Percentiles rank a stretch among this genome's conserved stretches.
Conservation (phyloP, 2,113 vertebrate species). For the Melozone crissalis region DNA sequence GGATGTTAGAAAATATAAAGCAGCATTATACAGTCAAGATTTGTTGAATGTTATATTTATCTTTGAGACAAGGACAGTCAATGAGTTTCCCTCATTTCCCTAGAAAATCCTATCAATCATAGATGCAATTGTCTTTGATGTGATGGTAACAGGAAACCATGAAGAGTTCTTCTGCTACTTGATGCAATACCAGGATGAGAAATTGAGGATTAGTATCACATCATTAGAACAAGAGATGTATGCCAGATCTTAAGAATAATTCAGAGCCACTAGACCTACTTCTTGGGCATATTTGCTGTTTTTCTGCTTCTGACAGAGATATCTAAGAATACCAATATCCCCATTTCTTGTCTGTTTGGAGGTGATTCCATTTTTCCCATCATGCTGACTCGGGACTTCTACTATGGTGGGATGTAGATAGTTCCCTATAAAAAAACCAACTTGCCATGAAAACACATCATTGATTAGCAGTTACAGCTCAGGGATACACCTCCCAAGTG, state of each 20-base stretch:
- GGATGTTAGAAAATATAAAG: neutral
- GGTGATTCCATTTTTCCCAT: neutral
- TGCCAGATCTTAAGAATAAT: neutral
- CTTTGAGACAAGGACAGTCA: neutral
- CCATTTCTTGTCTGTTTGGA: neutral
- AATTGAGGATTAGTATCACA: neutral
- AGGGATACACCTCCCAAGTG: neutral
- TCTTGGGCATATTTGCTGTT: neutral
- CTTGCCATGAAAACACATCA: neutral
- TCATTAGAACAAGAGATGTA: neutral
- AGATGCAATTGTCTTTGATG: fast-evolving
- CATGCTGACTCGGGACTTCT: neutral
- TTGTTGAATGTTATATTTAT: neutral
- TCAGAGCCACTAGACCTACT: neutral
- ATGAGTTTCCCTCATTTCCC: neutral
- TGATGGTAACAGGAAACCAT: neutral
- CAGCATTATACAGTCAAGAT: neutral
- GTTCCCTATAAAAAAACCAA: neutral
- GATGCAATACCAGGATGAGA: neutral
- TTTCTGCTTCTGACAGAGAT: neutral
- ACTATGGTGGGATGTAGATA: neutral
- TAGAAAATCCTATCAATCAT: neutral
- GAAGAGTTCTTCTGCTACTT: neutral
- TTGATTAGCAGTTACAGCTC: neutral
- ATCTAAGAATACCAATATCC: neutral